Evolutionary conservation across 64 coral and sea anemone species (phyloP), one percentile per base, ranked within the genome.

Genomic region (Acropora tenuis): DNA sequence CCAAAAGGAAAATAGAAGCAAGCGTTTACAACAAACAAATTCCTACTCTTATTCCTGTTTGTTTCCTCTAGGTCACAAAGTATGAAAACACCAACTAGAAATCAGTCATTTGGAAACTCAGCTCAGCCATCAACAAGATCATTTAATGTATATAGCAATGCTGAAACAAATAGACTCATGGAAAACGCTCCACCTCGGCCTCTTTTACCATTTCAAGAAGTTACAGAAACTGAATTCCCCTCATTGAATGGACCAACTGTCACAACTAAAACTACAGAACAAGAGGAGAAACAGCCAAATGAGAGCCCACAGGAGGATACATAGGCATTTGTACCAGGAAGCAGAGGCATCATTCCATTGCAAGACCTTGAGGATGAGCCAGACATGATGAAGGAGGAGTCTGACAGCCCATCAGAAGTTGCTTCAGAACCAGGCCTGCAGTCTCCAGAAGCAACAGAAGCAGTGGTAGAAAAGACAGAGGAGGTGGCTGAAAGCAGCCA

Each of bases 291-390:
- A 47, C 80, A 57, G 68, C 11, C 46, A 19, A 43, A 47, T 66
- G 13, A 44, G 3, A 42, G 30, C 47, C 16, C 60, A n/a, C 58
- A 1, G 20, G 80, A 67, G 30, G 80, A 83, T 5, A 13, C 42
- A 5, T 18, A 16, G 2, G 58, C 44, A 41, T 57, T 83, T 30
- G 30, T 30, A 83, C 79, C 13, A 43, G 92, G 89, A 50, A 47
- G 4, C 1, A 87, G 78, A 47, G 92, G 87, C 17, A 44, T 20
- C 44, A 88, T 96, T 43, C 95, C 88, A 41, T 74, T 96, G 40
- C 93, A 94, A 77, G 95, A 96, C 84, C 92, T 96, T 90, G 95
- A 96, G 65, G 86, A 96, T 41, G 95, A 96, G 59, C 95, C 95
- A 15, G 95, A 96, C 41, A 96, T 96, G 95, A 96, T 93, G 88